Evolutionary conservation across 2,113 vertebrate species (phyloP).

Genomic region (Macheiramphus alcinus): DNA sequence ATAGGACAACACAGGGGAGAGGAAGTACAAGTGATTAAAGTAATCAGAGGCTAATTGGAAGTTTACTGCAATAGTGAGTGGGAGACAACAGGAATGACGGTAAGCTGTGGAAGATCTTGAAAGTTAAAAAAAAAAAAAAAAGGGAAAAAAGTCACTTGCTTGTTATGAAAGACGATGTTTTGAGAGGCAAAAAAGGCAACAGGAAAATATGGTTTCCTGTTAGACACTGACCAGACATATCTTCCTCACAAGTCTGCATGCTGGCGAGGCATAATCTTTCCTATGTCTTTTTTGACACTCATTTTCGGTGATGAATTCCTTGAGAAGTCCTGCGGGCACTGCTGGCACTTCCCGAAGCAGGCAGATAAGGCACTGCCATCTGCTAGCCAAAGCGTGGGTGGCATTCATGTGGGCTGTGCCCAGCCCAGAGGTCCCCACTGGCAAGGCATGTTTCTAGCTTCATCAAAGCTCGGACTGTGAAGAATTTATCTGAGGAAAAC

Average conservation of each 20-base stretch:
- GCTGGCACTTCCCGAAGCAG: background rate
- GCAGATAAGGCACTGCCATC: background rate
- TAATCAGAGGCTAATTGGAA: background rate
- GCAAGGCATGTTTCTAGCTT: background rate
- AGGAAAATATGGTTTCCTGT: background rate
- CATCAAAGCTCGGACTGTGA: background rate
- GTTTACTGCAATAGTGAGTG: background rate
- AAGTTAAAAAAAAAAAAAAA: background rate
- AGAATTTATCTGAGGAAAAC: background rate
- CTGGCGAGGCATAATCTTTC: background rate
- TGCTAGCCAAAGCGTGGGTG: background rate
- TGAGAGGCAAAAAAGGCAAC: background rate
- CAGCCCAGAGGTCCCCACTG: background rate
- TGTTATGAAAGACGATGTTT: background rate
- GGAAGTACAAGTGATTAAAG: background rate
- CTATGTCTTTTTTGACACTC: background rate
- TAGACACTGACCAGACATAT: rapidly evolving
- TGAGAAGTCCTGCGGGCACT: background rate
- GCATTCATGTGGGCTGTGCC: background rate
- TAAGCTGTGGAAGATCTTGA: background rate
- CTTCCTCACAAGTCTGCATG: background rate
- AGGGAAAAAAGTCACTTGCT: background rate
- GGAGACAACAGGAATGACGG: background rate
- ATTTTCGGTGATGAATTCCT: background rate
- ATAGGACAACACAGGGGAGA: background rate